phyloP scores from a whole-genome alignment of 2,888 invertebrate genomes.

The Gasteruption jaculator region DNA sequence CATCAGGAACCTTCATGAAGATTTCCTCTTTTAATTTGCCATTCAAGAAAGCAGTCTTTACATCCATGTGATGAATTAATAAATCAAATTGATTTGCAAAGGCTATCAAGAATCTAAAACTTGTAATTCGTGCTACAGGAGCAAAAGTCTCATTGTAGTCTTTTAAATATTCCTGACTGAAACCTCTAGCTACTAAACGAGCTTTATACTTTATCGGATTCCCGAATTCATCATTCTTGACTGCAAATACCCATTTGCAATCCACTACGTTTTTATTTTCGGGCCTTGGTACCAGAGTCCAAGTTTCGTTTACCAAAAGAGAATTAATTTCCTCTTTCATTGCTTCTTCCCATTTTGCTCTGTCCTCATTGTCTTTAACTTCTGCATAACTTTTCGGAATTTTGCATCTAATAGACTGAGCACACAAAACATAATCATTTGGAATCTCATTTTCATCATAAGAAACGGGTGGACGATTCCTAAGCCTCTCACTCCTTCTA shows the following conservation, averaged over 20 bases:
- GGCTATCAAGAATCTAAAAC: conserved; percentile 20
- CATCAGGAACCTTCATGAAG: conserved; percentile 17
- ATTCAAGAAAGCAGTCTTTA: conserved; percentile 18
- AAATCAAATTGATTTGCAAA: conserved; percentile 22
- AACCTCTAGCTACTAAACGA: conserved; percentile 16
- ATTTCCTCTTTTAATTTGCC: conserved; percentile 18
- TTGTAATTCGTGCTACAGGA: conserved; percentile 20
- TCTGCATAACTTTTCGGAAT: conserved; percentile 18
- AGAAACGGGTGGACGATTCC: conserved; percentile 10
- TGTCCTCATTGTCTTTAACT: conserved; percentile 20
- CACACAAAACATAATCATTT: conserved; percentile 13
- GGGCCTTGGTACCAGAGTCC: conserved; percentile 18
- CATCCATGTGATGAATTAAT: conserved; percentile 23
- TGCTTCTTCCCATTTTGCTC: conserved; percentile 20
- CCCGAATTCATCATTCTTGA: conserved; percentile 14
- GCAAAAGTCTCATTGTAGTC: conserved; percentile 21
- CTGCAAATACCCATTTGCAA: conserved; percentile 17
- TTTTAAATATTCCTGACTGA: conserved; percentile 18
- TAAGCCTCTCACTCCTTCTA: conserved; percentile 21
- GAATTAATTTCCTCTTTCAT: conserved; percentile 23
- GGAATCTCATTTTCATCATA: conserved; percentile 13
- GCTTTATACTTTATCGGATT: conserved; percentile 17
- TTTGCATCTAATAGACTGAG: conserved; percentile 6
- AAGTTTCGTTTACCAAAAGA: conserved; percentile 14
- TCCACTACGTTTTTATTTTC: conserved; percentile 16